phyloP scores from a whole-genome alignment of 2,797 vertebrate species.

The Hemibagrus guttatus region DNA sequence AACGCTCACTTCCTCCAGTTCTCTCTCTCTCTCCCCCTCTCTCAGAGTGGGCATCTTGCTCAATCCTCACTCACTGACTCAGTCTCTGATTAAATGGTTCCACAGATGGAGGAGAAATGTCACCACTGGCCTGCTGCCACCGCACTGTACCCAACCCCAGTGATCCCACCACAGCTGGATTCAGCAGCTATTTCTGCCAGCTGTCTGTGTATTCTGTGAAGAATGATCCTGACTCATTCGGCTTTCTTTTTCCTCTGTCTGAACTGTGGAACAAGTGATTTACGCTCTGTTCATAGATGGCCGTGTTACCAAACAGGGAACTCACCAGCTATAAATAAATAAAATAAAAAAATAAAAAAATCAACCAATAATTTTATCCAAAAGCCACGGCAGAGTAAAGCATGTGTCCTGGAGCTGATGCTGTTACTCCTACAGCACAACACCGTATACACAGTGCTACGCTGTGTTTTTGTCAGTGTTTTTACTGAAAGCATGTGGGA shows the following conservation, averaged over 20 bases:
- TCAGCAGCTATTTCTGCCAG: slow-evolving; percentile 32
- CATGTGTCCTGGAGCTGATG: too few species aligned
- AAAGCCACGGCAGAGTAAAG: too few species aligned
- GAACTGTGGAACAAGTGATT: slow-evolving; percentile 12
- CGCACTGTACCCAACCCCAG: slow-evolving; percentile 22
- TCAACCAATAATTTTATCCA: too few species aligned
- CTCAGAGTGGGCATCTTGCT: not conserved
- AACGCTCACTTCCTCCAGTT: not conserved
- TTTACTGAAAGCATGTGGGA: too few species aligned
- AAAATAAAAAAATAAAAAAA: too few species aligned
- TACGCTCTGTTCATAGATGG: not conserved
- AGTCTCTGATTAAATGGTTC: slow-evolving; percentile 32
- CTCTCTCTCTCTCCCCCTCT: not conserved
- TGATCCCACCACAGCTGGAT: slow-evolving; percentile 25
- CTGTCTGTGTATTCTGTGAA: not conserved
- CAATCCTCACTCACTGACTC: slow-evolving; percentile 27
- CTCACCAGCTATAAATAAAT: not conserved
- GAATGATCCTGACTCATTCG: slow-evolving; percentile 26
- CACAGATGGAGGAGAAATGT: slow-evolving; percentile 48
- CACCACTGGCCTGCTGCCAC: slow-evolving; percentile 52
- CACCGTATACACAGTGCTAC: too few species aligned
- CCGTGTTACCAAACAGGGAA: not conserved
- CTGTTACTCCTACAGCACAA: too few species aligned
- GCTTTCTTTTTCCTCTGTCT: not conserved
- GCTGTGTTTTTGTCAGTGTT: too few species aligned